Evolutionary conservation across 2,797 vertebrate genomes (phyloP).

Genomic region (Falco novaeseelandiae): DNA sequence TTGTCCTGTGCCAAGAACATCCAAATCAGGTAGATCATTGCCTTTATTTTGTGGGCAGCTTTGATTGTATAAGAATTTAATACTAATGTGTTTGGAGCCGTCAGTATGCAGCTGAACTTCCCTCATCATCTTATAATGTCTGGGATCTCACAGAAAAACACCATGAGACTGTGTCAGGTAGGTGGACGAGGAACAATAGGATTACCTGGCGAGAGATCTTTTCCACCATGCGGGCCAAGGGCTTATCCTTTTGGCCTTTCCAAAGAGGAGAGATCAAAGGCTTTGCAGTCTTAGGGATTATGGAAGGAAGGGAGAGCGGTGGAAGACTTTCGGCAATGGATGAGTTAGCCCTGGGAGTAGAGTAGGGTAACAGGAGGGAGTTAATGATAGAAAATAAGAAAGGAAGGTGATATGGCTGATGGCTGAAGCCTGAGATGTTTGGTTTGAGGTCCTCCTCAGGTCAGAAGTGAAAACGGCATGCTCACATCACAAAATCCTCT

Average conservation of each 20-base stretch:
- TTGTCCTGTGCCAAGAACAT: conserved; percentile 51
- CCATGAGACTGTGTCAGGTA: neutral
- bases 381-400: neutral
- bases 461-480: neutral
- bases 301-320: neutral
- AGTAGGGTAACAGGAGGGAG: fast-evolving
- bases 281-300: conserved; percentile 27
- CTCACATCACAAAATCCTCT: neutral
- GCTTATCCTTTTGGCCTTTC: conserved; percentile 42
- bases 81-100: conserved; percentile 38
- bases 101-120: neutral
- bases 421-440: neutral
- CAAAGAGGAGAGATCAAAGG: neutral
- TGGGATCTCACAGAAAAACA: conserved; percentile 6
- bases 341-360: neutral
- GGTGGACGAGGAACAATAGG: neutral
- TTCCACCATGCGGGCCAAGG: conserved; percentile 3
- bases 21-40: conserved; percentile 53
- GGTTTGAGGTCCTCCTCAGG: neutral
- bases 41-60: conserved; percentile 31
- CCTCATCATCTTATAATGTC: neutral
- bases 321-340: neutral
- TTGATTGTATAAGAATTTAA: conserved; percentile 43
- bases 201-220: conserved; percentile 38
- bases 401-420: neutral